Evolutionary conservation across 2,888 invertebrate genomes (phyloP), one percentile per base, ranked within the genome.

Genomic region (Onchidella celtica): DNA sequence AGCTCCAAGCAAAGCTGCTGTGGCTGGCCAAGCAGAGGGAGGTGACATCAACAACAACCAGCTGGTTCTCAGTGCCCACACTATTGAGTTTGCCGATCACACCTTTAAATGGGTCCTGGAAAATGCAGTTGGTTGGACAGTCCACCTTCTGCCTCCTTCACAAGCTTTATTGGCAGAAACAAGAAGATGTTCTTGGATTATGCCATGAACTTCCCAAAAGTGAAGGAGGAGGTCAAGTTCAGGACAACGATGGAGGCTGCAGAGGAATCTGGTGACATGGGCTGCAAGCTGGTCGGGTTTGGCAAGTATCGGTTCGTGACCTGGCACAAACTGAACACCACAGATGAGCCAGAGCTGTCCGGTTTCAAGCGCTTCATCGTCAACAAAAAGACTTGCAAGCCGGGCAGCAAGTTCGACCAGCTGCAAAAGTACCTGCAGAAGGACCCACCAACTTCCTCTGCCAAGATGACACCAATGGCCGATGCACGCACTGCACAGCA

Each of bases 81-180:
- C 66, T 9, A 29, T 66, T 6, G 29, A 66, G 34, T 66, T 66
- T 32, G 66, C 29, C 66, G 72, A 55, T 4, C 4, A 72, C 27
- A 24, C 72, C n/a, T 70, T 70, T 47, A 27, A 17, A 38, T 72
- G 72, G 72, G 27, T 47, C 57, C 47, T 72, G 21, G 38, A 27
- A 14, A 72, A 72, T 29, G 47, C 24, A 47, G 27, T 24, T 40
- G 72, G 72, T 11, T 47, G 47, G 40, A 24, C 24, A 2, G 72
- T 47, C 27, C 27, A n/a, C n/a, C 47, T 72, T 17, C 29, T 29
- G 55, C 55, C 55, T 14, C 9, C 55, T 17, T 17, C 17, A 55
- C 55, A 9, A 55, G 55, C 17, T 9, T 17, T 17, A 14, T 55
- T 9, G 55, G 11, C 55, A 55, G 9, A 9, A 55, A 55, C 17